A percentile compares a stretch with the other conserved stretches of the same genome.
Conservation (phyloP, 1,140 invertebrate species). For the Trichomalopsis sarcophagae region DNA sequence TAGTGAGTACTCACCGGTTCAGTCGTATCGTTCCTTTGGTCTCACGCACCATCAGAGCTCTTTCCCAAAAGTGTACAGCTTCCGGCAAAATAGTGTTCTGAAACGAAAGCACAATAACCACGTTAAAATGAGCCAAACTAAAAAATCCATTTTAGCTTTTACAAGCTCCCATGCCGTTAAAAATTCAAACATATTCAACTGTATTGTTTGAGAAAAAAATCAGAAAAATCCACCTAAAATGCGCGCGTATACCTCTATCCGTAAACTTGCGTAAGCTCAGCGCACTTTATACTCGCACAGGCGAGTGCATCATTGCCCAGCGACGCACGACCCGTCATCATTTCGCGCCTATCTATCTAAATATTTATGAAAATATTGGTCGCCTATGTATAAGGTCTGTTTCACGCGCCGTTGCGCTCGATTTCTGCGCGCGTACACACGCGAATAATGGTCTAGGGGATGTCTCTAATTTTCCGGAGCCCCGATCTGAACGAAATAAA, state of each 20-base stretch:
- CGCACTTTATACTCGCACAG: background rate
- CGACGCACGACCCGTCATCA: background rate
- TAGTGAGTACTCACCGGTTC: slow-evolving; percentile 82
- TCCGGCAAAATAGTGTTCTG: slow-evolving; percentile 93
- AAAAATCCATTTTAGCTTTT: background rate
- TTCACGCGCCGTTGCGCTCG: slow-evolving; percentile 64
- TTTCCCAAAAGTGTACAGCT: slow-evolving; percentile 95
- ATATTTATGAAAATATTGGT: slow-evolving; percentile 32
- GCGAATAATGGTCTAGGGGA: background rate
- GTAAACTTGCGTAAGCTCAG: background rate
- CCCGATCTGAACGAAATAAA: slow-evolving; percentile 55
- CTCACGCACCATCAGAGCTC: slow-evolving; percentile 90
- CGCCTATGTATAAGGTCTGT: slow-evolving; percentile 49
- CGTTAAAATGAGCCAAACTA: background rate
- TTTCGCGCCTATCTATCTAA: background rate
- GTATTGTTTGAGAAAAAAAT: background rate
- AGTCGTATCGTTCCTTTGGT: slow-evolving; percentile 89
- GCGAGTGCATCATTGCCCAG: background rate
- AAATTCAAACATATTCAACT: no score
- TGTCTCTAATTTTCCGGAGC: background rate
- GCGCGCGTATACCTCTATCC: no score
- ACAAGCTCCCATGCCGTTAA: background rate
- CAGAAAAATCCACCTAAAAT: background rate
- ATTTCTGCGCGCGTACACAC: slow-evolving; percentile 55
- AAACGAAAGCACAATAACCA: slow-evolving; percentile 61